Evolutionary conservation across 1,140 invertebrate species (phyloP).

Genomic region (Gonioctena quinquepunctata): DNA sequence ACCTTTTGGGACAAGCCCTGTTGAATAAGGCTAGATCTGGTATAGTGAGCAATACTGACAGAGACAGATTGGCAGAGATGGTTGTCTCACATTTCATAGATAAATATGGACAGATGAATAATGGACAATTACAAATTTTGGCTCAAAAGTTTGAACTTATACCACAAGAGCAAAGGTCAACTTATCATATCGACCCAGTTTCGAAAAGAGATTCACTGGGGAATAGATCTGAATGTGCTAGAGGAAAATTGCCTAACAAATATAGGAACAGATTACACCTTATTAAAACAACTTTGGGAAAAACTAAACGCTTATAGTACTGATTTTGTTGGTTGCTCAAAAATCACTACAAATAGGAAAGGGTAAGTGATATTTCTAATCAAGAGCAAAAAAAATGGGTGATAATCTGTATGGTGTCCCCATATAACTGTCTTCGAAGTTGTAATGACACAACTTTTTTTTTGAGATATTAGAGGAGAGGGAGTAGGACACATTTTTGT

Average conservation of each 20-base stretch:
- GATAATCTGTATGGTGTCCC: no score
- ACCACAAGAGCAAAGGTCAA: constrained; percentile 2
- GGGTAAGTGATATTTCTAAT: not conserved
- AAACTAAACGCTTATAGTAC: not conserved
- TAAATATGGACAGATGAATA: constrained; percentile 5
- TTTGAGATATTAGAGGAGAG: not conserved
- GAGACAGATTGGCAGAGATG: constrained; percentile 11
- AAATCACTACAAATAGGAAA: no score
- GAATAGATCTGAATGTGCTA: not conserved
- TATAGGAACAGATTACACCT: not conserved
- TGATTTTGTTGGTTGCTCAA: not conserved
- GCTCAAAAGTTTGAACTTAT: constrained; percentile 2
- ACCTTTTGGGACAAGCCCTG: constrained; percentile 1
- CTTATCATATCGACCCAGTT: not conserved
- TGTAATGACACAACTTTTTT: no score
- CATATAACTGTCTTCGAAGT: no score
- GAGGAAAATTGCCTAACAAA: not conserved
- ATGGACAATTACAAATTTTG: not conserved
- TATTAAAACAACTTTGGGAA: no score
- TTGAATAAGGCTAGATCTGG: not conserved
- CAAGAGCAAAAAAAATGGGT: not conserved
- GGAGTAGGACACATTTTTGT: no score
- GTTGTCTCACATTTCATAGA: constrained; percentile 3
- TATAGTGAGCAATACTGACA: not conserved
- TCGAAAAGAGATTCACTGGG: not conserved